Conservation (phyloP, 1,140 invertebrate genomes). For the Habropoda laboriosa region DNA sequence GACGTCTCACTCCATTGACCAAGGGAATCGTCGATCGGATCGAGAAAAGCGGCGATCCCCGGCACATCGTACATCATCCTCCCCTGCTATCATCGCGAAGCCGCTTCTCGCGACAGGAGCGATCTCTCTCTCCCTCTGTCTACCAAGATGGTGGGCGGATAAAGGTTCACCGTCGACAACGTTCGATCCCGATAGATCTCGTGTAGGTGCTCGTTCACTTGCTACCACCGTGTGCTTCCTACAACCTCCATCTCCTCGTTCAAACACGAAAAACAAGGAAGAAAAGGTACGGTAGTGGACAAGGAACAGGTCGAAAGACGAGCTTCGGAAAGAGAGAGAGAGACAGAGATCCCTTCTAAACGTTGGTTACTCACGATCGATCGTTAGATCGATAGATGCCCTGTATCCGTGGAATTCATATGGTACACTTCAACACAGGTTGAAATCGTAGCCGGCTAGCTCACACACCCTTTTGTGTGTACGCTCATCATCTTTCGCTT, state of each 20-base stretch:
- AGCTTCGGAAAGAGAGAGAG: too few species aligned
- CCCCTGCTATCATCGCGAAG: constrained; percentile 11
- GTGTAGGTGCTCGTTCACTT: too few species aligned
- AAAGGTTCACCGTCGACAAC: not conserved
- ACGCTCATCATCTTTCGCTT: too few species aligned
- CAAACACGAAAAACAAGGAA: not conserved
- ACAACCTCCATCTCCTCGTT: too few species aligned
- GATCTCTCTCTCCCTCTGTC: too few species aligned
- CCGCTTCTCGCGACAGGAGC: constrained; percentile 3
- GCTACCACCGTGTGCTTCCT: too few species aligned
- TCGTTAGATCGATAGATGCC: constrained; percentile 32
- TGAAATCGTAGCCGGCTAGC: constrained; percentile 18
- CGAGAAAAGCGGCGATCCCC: constrained; percentile 7
- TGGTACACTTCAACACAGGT: constrained; percentile 18
- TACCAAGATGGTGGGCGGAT: constrained; percentile 39
- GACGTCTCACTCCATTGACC: constrained; percentile 27
- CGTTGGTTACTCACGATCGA: constrained; percentile 37
- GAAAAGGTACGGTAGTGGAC: not conserved
- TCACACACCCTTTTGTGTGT: too few species aligned
- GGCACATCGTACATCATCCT: constrained; percentile 16
- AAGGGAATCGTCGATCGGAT: constrained; percentile 6
- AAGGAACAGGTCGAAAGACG: too few species aligned
- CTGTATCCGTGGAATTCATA: constrained; percentile 42
- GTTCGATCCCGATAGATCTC: not conserved
- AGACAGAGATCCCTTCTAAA: constrained; percentile 44